Evolutionary conservation across 2,888 invertebrate genomes (phyloP).

Genomic region (Epinotia ramella): DNA sequence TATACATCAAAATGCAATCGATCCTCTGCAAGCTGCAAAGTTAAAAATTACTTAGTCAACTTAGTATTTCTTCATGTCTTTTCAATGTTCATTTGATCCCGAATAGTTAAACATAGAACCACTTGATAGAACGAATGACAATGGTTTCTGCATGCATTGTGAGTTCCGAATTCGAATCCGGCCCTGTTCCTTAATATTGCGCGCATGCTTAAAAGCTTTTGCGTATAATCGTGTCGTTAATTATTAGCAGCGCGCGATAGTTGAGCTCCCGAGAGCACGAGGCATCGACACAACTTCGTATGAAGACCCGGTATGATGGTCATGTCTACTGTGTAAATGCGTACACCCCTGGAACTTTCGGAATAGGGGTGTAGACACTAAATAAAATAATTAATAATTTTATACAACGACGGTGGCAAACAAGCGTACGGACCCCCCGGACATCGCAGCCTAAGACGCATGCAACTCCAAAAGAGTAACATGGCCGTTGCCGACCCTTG

Average conservation of each 20-base stretch:
- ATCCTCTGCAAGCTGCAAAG: no score
- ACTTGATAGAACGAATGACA: not conserved
- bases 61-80: not conserved
- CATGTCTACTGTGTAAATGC: not conserved
- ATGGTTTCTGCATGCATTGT: not conserved
- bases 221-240: slow-evolving; percentile 43
- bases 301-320: not conserved
- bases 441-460: no score
- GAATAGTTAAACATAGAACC: not conserved
- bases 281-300: not conserved
- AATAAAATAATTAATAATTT: no score
- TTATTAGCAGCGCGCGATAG: slow-evolving; percentile 36
- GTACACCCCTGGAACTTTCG: not conserved
- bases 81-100: not conserved
- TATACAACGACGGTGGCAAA: no score
- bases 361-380: no score
- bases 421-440: no score
- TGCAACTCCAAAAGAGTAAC: no score
- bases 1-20: no score
- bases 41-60: no score
- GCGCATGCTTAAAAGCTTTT: slow-evolving; percentile 44
- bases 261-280: slow-evolving; percentile 15
- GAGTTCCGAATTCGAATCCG: not conserved
- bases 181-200: slow-evolving; percentile 14
- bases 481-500: no score